Evolutionary conservation across 2,888 invertebrate genomes (phyloP).

Genomic region (Mechanitis messenoides): DNA sequence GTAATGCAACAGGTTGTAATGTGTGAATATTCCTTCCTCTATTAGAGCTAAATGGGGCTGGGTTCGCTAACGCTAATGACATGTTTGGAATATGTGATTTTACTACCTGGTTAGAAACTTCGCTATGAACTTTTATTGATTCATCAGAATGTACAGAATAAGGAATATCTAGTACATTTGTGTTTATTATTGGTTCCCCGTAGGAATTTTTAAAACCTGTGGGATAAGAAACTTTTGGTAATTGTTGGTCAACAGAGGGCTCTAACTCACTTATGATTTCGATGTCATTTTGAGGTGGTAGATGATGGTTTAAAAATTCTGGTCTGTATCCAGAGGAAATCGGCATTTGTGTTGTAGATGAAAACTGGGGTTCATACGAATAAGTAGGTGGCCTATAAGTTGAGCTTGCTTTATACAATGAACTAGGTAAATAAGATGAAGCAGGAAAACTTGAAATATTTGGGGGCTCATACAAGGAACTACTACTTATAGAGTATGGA

Average conservation of each 20-base stretch:
- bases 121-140: constrained; percentile 60
- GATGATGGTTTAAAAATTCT: constrained; percentile 44
- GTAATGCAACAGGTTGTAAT: constrained; percentile 78
- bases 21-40: constrained; percentile 70
- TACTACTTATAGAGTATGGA: constrained; percentile 43
- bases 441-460: constrained; percentile 29
- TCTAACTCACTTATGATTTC: constrained; percentile 43
- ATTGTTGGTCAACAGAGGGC: constrained; percentile 46
- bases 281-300: constrained; percentile 44
- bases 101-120: constrained; percentile 47
- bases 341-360: constrained; percentile 41
- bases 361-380: constrained; percentile 40
- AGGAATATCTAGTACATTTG: constrained; percentile 50
- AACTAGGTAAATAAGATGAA: constrained; percentile 27
- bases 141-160: constrained; percentile 61
- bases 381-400: constrained; percentile 30
- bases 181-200: constrained; percentile 60
- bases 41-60: constrained; percentile 64
- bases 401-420: constrained; percentile 39
- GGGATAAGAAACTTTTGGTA: constrained; percentile 58
- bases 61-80: constrained; percentile 60
- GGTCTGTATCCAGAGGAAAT: constrained; percentile 45
- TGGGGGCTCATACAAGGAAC: constrained; percentile 30
- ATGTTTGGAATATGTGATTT: constrained; percentile 44
- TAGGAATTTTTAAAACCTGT: constrained; percentile 66